phyloP scores from a whole-genome alignment of 2,113 vertebrate genomes.

The Rhabdomys dilectus region DNA sequence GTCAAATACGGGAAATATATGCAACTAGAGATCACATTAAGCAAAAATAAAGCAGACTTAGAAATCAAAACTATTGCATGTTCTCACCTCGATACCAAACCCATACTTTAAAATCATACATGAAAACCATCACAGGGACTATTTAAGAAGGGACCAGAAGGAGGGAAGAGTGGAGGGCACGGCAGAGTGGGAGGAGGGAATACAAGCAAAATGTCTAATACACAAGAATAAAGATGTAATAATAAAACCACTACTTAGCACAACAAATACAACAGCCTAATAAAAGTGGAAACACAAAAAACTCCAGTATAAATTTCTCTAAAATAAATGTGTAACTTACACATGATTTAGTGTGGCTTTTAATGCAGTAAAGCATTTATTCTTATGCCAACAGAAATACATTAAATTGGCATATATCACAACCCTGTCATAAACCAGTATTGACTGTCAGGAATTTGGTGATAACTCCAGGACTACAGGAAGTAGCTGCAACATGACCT shows the following conservation, averaged over 20 bases:
- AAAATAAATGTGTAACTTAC: background rate
- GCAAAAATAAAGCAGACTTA: background rate
- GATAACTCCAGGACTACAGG: background rate
- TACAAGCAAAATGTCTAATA: background rate
- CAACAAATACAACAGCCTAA: background rate
- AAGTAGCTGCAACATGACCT: background rate
- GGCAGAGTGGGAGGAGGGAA: background rate
- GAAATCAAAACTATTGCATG: background rate
- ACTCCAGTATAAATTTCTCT: background rate
- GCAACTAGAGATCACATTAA: background rate
- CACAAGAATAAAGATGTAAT: background rate
- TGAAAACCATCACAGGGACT: background rate
- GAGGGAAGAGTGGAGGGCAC: background rate
- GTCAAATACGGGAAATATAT: background rate
- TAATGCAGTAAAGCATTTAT: background rate
- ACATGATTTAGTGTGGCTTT: constrained; percentile 10
- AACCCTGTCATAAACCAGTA: constrained; percentile 1
- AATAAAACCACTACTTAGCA: too few species aligned
- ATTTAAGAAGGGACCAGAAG: background rate
- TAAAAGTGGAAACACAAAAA: background rate
- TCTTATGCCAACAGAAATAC: constrained; percentile 10
- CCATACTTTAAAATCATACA: background rate
- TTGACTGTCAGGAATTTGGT: background rate
- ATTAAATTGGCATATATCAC: constrained; percentile 34
- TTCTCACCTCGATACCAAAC: too few species aligned